phyloP scores from a whole-genome alignment of 1,140 invertebrate genomes.

The Drosophila virilis region DNA sequence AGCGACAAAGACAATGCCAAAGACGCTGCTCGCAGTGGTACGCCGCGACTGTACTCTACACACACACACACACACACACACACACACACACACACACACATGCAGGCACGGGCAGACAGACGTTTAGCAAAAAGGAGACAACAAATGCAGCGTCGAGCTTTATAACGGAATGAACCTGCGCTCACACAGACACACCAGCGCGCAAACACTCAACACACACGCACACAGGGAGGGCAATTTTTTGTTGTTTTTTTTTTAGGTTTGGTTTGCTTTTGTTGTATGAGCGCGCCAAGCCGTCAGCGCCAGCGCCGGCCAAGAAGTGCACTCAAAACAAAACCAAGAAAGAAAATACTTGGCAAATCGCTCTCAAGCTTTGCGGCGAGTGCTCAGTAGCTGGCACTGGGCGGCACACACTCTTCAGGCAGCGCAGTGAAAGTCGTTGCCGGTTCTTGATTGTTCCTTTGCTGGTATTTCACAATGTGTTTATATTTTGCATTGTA shows the following conservation, averaged over 20 bases:
- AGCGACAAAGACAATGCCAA: constrained; percentile 45
- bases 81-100: too few species aligned
- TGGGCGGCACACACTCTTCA: too few species aligned
- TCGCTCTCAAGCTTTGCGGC: background rate
- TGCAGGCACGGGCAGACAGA: background rate
- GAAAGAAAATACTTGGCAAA: constrained; percentile 21
- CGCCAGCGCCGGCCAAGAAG: constrained; percentile 23
- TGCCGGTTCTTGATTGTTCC: constrained; percentile 18
- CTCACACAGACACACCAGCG: too few species aligned
- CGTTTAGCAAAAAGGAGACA: constrained; percentile 8
- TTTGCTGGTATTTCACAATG: constrained; percentile 41
- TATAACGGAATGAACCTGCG: constrained; percentile 41
- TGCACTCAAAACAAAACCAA: constrained; percentile 68
- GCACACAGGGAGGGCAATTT: constrained; percentile 6
- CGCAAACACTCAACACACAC: constrained; percentile 10
- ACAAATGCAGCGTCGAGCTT: constrained; percentile 28
- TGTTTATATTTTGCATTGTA: constrained; percentile 9
- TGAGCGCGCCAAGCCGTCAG: too few species aligned
- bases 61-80: too few species aligned
- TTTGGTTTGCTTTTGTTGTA: constrained; percentile 34
- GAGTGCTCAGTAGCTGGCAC: background rate
- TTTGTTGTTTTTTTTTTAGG: constrained; percentile 10
- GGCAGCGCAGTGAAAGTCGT: background rate
- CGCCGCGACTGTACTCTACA: constrained; percentile 47
- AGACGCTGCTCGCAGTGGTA: constrained; percentile 52